Conservation (phyloP, 2,797 vertebrate species). For the Smutsia temminckii region DNA sequence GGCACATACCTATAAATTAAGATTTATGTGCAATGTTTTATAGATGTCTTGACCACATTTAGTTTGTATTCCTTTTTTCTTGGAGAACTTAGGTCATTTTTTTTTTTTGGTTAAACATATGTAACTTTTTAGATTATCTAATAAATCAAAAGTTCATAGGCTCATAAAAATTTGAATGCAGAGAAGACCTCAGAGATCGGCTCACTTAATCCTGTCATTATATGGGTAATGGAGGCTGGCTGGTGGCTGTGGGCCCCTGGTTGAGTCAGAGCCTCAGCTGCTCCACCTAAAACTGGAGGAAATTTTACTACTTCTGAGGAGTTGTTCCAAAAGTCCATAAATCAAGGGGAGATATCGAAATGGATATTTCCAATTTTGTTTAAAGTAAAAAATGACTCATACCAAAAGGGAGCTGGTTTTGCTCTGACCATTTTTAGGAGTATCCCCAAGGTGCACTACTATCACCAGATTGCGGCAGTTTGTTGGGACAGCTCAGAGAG, state of each 20-base stretch:
- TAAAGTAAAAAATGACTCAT: neutral
- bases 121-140: constrained; percentile 40
- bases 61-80: neutral
- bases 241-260: neutral
- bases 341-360: neutral
- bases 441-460: neutral
- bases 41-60: neutral
- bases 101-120: neutral
- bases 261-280: neutral
- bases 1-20: neutral
- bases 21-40: neutral
- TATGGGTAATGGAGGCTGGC: neutral
- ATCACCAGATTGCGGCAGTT: neutral
- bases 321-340: neutral
- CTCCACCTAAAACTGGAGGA: neutral
- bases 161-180: neutral
- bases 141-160: constrained; percentile 28
- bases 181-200: neutral
- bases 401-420: neutral
- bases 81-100: neutral
- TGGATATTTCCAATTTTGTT: neutral
- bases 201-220: neutral
- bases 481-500: too few relatives aligned
- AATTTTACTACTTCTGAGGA: neutral
- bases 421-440: neutral